Percentiles rank a stretch among this genome's conserved stretches.
Conservation (phyloP, 2,113 vertebrate genomes). For the Corydoras maculifer region DNA sequence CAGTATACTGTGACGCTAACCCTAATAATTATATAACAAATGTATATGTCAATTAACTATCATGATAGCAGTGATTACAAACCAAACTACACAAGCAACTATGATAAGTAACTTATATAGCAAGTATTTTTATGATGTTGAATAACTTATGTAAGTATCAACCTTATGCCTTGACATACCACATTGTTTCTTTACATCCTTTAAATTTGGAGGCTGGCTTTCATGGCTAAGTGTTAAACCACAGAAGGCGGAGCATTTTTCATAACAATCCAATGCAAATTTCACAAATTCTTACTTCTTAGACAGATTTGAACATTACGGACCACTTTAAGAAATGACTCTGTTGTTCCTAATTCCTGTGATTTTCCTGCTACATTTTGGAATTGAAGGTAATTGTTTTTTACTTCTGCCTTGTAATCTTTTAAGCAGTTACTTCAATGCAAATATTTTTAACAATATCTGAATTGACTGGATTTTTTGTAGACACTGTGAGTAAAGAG, state of each 20-base stretch:
- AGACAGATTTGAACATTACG: neutral
- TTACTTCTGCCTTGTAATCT: neutral
- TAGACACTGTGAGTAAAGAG: constrained; percentile 45
- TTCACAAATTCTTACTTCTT: neutral
- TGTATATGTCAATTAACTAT: no score
- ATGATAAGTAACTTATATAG: no score
- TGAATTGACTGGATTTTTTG: constrained; percentile 27
- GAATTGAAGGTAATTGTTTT: constrained; percentile 50
- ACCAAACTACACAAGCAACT: no score
- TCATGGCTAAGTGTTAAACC: neutral
- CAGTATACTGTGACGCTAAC: no score
- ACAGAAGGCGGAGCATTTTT: constrained; percentile 18
- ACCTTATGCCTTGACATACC: neutral
- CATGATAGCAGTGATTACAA: no score
- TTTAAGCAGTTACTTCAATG: neutral
- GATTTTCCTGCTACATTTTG: constrained; percentile 42
- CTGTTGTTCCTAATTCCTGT: constrained; percentile 45
- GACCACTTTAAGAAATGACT: neutral
- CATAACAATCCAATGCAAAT: neutral
- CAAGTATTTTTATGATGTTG: no score
- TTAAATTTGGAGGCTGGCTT: constrained; percentile 8
- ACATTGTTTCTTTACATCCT: constrained; percentile 1
- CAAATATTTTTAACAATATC: neutral
- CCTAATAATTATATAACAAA: no score
- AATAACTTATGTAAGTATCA: no score